These are phyloP conservation scores for Allacma fusca DNA, from an alignment of 2,888 invertebrate genomes.

Conservation along the genomic window DNA sequence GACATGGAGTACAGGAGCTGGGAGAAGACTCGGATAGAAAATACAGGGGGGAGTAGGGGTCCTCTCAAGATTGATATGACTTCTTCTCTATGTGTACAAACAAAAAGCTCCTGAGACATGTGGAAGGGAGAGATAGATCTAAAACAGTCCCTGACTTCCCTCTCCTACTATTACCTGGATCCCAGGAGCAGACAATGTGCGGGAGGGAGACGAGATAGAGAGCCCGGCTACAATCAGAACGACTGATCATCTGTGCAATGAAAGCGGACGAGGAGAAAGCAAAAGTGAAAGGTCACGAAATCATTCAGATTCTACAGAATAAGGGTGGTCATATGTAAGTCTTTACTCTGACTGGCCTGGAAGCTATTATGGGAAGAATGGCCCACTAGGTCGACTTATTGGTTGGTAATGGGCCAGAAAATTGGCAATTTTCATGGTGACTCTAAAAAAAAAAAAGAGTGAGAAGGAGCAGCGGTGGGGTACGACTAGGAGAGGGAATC, in stretches of 20 bases:
- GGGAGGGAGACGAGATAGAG: too few species aligned
- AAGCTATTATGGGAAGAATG: slow-evolving; percentile 23
- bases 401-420: slow-evolving; percentile 48
- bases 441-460: slow-evolving; percentile 23
- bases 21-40: too few species aligned
- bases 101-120: too few species aligned
- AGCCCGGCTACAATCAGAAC: too few species aligned
- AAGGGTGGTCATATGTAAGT: slow-evolving; percentile 9
- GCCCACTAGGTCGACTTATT: slow-evolving; percentile 36
- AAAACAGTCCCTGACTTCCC: too few species aligned
- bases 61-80: too few species aligned
- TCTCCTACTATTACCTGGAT: too few species aligned
- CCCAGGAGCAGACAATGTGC: too few species aligned
- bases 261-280: not conserved
- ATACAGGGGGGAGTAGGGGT: too few species aligned
- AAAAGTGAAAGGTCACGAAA: slow-evolving; percentile 6
- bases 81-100: too few species aligned
- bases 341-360: not conserved
- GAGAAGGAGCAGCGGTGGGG: slow-evolving; percentile 14
- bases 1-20: too few species aligned
- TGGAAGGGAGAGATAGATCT: too few species aligned
- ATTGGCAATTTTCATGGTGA: slow-evolving; percentile 47
- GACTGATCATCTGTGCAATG: not conserved
- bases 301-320: slow-evolving; percentile 16
- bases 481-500: slow-evolving; percentile 8